Evolutionary conservation across 2,797 vertebrate genomes (phyloP).

Genomic region (Parauchenoglanis ngamensis): DNA sequence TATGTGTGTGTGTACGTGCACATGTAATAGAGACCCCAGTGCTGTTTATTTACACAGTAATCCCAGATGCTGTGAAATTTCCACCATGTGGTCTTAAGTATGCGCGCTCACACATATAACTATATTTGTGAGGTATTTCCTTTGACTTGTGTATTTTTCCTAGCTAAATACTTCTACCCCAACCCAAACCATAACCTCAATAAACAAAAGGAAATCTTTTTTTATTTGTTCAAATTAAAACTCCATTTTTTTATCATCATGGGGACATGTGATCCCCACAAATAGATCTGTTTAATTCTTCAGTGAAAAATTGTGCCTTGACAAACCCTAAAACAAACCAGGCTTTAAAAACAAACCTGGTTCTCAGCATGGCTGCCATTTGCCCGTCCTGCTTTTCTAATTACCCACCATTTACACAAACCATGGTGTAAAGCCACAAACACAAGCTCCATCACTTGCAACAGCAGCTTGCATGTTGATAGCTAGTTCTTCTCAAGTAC

Average conservation of each 20-base stretch:
- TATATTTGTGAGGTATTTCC: constrained; percentile 29
- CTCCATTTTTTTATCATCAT: constrained; percentile 12
- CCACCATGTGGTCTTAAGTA: constrained; percentile 70
- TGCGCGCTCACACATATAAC: constrained; percentile 29
- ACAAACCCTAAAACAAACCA: constrained; percentile 2
- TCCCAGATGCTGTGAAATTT: constrained; percentile 78
- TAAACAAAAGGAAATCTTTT: constrained; percentile 21
- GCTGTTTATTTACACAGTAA: constrained; percentile 83
- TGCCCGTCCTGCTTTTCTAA: constrained; percentile 63
- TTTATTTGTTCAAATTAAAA: constrained; percentile 33
- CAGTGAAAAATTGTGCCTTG: constrained; percentile 62
- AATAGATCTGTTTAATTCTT: constrained; percentile 70
- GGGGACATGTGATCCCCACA: neutral
- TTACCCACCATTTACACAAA: constrained; percentile 67
- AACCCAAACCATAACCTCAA: constrained; percentile 25
- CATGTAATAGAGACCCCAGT: constrained; percentile 68
- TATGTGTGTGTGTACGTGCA: neutral
- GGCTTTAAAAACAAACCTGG: constrained; percentile 65
- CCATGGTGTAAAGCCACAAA: constrained; percentile 63
- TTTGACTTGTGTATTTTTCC: constrained; percentile 27
- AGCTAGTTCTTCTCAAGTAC: neutral
- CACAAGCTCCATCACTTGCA: constrained; percentile 50
- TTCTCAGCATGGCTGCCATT: constrained; percentile 68
- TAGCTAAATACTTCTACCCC: constrained; percentile 16
- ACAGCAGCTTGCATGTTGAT: neutral